Conservation (phyloP, 2,113 vertebrate species). For the Hirundichthys speculiger region DNA sequence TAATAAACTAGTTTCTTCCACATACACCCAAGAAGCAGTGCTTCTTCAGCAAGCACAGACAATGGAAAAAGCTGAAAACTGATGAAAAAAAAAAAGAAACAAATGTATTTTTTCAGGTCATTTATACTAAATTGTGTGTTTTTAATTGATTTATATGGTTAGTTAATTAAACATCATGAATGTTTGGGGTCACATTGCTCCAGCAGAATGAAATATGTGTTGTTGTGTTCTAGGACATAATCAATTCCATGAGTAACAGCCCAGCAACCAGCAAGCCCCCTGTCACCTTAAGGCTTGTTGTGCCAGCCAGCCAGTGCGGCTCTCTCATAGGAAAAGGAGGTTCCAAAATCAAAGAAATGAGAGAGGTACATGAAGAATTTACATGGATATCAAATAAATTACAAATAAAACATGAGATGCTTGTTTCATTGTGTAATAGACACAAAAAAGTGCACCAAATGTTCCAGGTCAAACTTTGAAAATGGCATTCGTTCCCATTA, state of each 20-base stretch:
- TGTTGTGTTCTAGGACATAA: slow-evolving; percentile 88
- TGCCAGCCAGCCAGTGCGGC: slow-evolving; percentile 95
- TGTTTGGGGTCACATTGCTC: neutral
- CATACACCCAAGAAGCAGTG: neutral
- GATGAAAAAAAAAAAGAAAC: neutral
- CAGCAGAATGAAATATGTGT: slow-evolving; percentile 20
- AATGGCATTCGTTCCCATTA: too few species aligned
- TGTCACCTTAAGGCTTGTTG: slow-evolving; percentile 91
- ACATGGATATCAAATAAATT: too few species aligned
- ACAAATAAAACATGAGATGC: too few species aligned
- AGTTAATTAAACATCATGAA: neutral
- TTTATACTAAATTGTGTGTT: neutral
- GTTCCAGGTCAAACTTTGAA: too few species aligned
- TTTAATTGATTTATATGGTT: slow-evolving; percentile 2
- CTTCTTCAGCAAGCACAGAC: neutral
- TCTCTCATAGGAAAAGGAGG: slow-evolving; percentile 97
- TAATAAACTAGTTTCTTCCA: neutral
- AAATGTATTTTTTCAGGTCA: neutral
- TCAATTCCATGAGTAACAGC: slow-evolving; percentile 99
- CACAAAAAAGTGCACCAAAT: too few species aligned
- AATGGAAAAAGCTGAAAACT: neutral
- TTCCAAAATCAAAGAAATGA: slow-evolving; percentile 98
- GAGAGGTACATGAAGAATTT: slow-evolving; percentile 84
- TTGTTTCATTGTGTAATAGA: too few species aligned
- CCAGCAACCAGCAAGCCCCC: slow-evolving; percentile 96